Evolutionary conservation across 2,888 invertebrate species (phyloP).

Genomic region (Polyploca ridens): DNA sequence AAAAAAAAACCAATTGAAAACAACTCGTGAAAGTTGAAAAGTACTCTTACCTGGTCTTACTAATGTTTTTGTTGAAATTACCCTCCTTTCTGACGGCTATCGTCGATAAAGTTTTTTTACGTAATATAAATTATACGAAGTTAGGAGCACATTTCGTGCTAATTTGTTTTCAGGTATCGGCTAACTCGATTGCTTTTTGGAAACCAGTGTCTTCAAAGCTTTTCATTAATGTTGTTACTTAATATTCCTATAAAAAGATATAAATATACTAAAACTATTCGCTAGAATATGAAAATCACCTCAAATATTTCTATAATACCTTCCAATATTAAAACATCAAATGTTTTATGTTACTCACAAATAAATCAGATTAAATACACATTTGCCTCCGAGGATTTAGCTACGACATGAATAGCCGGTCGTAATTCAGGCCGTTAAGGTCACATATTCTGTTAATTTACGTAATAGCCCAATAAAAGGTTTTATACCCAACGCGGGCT

Average conservation of each 20-base stretch:
- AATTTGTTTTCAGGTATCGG: conserved; percentile 40
- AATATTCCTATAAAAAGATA: too few relatives aligned
- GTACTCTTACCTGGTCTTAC: neutral
- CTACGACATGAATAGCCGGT: conserved; percentile 27
- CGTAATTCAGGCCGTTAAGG: conserved; percentile 25
- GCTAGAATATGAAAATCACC: too few relatives aligned
- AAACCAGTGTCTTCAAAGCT: neutral
- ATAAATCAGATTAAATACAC: neutral
- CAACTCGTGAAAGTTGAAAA: conserved; percentile 41
- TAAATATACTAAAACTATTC: too few relatives aligned
- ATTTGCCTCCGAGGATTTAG: conserved; percentile 20
- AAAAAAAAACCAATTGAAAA: conserved; percentile 59
- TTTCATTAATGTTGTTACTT: conserved; percentile 11
- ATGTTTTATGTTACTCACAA: neutral
- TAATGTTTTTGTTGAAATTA: conserved; percentile 28
- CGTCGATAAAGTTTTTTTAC: conserved; percentile 34
- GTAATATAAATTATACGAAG: conserved; percentile 51
- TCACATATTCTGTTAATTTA: conserved; percentile 48
- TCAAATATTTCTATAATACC: too few relatives aligned
- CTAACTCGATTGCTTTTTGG: conserved; percentile 28
- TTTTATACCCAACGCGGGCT: conserved; percentile 33
- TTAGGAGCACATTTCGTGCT: conserved; percentile 40
- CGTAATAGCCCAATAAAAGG: conserved; percentile 52
- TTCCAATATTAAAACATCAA: neutral
- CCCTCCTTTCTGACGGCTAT: conserved; percentile 27